A percentile compares a stretch with the other conserved stretches of the same genome.
Conservation (phyloP, 2,888 invertebrate genomes). For the Drosophila multiciliata region DNA sequence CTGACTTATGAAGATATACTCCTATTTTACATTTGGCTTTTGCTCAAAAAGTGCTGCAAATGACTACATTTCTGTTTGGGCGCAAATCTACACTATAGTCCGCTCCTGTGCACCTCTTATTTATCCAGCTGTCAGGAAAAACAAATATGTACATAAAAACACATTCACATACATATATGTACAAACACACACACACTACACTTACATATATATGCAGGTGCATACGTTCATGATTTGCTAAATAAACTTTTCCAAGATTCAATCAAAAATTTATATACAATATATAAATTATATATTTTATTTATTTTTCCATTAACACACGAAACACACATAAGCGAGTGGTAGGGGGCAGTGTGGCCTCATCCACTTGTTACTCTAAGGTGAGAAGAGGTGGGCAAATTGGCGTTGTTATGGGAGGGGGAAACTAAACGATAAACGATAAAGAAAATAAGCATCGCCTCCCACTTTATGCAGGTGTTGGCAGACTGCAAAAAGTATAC, state of each 20-base stretch:
- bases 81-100: not conserved
- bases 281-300: conserved; percentile 28
- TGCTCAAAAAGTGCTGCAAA: not conserved
- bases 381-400: conserved; percentile 13
- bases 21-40: not conserved
- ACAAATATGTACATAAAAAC: not conserved
- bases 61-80: not conserved
- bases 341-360: conserved; percentile 2
- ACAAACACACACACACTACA: conserved; percentile 1
- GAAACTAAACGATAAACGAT: conserved; percentile 29
- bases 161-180: not conserved
- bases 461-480: conserved; percentile 15
- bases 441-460: conserved; percentile 36
- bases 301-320: conserved; percentile 24
- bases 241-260: not conserved
- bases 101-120: conserved; percentile 36
- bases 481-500: conserved; percentile 53
- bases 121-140: conserved; percentile 51
- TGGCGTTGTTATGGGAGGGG: conserved; percentile 10
- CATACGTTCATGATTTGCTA: conserved; percentile 4
- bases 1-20: not conserved
- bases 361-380: conserved; percentile 69
- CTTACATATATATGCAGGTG: not conserved
- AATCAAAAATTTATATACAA: not conserved
- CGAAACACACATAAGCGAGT: conserved; percentile 10